Conservation (phyloP, 1,140 invertebrate species). For the Drosophila littoralis region DNA sequence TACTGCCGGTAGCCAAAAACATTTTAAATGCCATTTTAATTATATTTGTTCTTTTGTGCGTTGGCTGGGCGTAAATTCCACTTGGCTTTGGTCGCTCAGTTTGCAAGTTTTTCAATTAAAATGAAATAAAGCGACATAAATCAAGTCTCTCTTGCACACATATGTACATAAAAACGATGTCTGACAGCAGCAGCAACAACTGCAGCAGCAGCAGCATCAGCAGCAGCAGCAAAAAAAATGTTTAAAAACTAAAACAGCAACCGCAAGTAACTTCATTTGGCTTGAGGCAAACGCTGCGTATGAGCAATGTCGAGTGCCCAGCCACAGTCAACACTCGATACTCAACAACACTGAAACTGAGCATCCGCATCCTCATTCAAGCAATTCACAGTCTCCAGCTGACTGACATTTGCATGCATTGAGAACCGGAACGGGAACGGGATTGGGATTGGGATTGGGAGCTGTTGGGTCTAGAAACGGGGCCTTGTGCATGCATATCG, state of each 20-base stretch:
- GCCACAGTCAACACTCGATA: slow-evolving; percentile 19
- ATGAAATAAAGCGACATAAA: slow-evolving; percentile 82
- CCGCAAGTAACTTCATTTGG: slow-evolving; percentile 74
- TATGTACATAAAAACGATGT: slow-evolving; percentile 39
- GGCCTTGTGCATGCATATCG: slow-evolving; percentile 1
- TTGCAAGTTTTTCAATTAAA: slow-evolving; percentile 80
- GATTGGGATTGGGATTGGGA: no score
- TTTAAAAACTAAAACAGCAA: slow-evolving; percentile 40
- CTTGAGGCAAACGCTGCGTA: slow-evolving; percentile 64
- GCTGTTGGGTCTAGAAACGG: slow-evolving; percentile 11
- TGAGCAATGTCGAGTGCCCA: slow-evolving; percentile 61
- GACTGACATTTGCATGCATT: slow-evolving; percentile 46
- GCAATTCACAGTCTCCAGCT: slow-evolving; percentile 19
- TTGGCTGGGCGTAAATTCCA: slow-evolving; percentile 48
- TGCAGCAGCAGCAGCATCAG: slow-evolving; percentile 6
- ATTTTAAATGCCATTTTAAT: slow-evolving; percentile 82
- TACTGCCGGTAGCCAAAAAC: slow-evolving; percentile 46
- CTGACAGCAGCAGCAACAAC: slow-evolving; percentile 39
- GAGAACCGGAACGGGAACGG: slow-evolving; percentile 11
- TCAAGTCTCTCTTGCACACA: slow-evolving; percentile 51
- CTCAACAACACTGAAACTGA: slow-evolving; percentile 6
- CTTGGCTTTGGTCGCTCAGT: slow-evolving; percentile 42
- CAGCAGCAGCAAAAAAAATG: slow-evolving; percentile 21
- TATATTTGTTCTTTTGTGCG: slow-evolving; percentile 71
- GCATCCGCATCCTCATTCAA: slow-evolving; percentile 9